Conservation (phyloP, 1,140 invertebrate genomes). For the Trichoplusia ni region DNA sequence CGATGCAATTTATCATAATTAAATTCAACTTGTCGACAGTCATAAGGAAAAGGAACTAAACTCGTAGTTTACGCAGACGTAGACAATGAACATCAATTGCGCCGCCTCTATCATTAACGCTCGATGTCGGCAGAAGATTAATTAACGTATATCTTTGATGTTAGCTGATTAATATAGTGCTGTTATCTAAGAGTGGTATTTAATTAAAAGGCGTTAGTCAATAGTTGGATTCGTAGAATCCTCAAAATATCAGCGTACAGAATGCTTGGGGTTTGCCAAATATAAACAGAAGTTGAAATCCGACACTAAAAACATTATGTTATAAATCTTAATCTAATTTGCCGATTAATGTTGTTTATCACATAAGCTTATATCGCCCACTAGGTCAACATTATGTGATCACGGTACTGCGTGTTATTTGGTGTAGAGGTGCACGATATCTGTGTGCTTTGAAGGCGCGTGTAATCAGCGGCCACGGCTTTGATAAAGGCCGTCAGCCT, state of each 20-base stretch:
- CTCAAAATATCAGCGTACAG: neutral
- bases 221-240: neutral
- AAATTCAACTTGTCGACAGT: neutral
- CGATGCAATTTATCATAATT: neutral
- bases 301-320: too few species aligned
- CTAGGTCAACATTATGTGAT: too few species aligned
- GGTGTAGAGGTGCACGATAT: too few species aligned
- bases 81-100: neutral
- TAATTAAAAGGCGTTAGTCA: neutral
- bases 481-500: too few species aligned
- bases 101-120: slow-evolving; percentile 1
- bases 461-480: too few species aligned
- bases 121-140: neutral
- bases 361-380: too few species aligned
- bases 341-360: too few species aligned
- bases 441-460: too few species aligned
- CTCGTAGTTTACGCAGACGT: neutral
- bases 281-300: too few species aligned
- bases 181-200: slow-evolving; percentile 1
- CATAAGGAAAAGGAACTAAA: neutral
- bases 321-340: too few species aligned
- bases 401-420: too few species aligned
- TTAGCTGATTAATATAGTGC: neutral
- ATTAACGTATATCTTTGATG: slow-evolving; percentile 12
- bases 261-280: neutral